These are phyloP conservation scores for Clarias pachynema DNA, from an alignment of 2,797 vertebrate species.

Conservation along the genomic window DNA sequence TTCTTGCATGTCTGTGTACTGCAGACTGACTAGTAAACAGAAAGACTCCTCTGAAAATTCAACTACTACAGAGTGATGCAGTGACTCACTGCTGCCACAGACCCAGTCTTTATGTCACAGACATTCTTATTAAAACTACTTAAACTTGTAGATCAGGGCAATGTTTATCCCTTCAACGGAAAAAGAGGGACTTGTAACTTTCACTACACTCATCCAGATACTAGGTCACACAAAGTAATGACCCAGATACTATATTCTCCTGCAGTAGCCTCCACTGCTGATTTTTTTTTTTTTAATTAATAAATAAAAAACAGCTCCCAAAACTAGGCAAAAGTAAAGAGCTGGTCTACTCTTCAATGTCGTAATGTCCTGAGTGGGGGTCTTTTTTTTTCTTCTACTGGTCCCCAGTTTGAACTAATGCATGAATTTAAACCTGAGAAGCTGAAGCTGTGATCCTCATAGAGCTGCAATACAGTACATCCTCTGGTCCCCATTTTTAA, in stretches of 20 bases:
- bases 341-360: background rate
- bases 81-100: background rate
- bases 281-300: background rate
- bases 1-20: too few species aligned
- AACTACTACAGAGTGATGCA: background rate
- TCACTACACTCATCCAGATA: conserved; percentile 2
- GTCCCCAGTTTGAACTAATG: too few species aligned
- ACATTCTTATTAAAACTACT: conserved; percentile 1
- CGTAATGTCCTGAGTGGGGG: too few species aligned
- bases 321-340: background rate
- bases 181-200: background rate
- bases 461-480: background rate
- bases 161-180: background rate
- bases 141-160: background rate
- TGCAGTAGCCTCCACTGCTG: background rate
- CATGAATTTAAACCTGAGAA: background rate
- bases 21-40: background rate
- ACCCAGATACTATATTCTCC: too few species aligned
- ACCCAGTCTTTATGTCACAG: background rate
- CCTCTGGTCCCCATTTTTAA: background rate
- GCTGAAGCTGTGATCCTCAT: background rate
- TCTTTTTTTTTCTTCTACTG: background rate
- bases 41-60: background rate
- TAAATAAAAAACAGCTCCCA: too few species aligned
- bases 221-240: background rate